Base-by-base conservation (phyloP, 1,140 invertebrate species). In the Ostrea denselamellosa region DNA sequence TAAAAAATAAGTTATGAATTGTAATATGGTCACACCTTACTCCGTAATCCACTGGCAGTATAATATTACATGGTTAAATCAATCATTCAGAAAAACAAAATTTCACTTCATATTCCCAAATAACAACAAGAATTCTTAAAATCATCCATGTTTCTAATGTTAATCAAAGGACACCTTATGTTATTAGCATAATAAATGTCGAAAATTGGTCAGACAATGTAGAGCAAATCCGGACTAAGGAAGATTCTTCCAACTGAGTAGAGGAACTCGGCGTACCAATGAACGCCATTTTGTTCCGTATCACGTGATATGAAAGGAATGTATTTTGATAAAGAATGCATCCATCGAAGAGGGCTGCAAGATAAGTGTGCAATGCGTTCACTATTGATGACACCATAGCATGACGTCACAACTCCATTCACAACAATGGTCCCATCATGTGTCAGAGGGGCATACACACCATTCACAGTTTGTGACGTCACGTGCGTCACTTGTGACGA, bases 371-470 rank as follows among this genome's bases (percentile, higher is more conserved):
- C 98, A 82, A 99, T 89, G 10, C 94, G 94, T 91, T 98, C 98
- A 94, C 97, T 97, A 93, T 97, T 96, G 19, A 99, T 96, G 12
- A 98, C 95, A 0, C 98, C 98, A 95, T 99, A 99, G 94, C 98
- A 99, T 0, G 98, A 99, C 1, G 97, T 97, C 0, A 98, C 96
- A 5, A 99, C 97, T 88, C 97, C 97, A 94, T 99, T 97, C 0
- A 99, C 97, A 44, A 99, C 96, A 14, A 99, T 95, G 44, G 97
- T 99, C 0, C 99, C 99, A 12, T 96, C 96, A 22, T 94, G 94
- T 0, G 99, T 99, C 17, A 99, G 95, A 0, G 99, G 99, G 0
- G 98, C 98, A 92, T 96, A 98, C 2, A 98, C 97, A 10, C 98
- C 99, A 53, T 95, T 95, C 25, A 95, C 95, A 0, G 96, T 93